Evolutionary conservation across 2,888 invertebrate species (phyloP).

Genomic region (Cephus spinipes): DNA sequence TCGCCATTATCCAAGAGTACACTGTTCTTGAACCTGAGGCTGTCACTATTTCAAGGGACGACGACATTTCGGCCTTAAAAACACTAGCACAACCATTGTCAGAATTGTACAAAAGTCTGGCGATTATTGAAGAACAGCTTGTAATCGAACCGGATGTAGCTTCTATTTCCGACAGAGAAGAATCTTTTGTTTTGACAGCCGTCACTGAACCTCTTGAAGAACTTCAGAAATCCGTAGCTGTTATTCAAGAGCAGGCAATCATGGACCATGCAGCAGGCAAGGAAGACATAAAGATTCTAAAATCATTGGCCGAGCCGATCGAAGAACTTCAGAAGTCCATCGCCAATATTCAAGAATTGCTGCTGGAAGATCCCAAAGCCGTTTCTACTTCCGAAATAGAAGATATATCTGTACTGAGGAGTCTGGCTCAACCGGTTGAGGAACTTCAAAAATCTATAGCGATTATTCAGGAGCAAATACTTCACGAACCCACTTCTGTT

Average conservation of each 20-base stretch:
- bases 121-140: slow-evolving; percentile 54
- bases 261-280: slow-evolving; percentile 57
- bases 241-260: slow-evolving; percentile 50
- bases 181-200: slow-evolving; percentile 29
- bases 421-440: slow-evolving; percentile 63
- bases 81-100: slow-evolving; percentile 58
- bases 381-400: slow-evolving; percentile 9
- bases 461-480: slow-evolving; percentile 44
- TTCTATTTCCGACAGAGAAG: slow-evolving; percentile 27
- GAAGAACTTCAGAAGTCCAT: slow-evolving; percentile 56
- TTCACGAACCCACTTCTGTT: slow-evolving; percentile 28
- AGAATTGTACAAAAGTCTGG: slow-evolving; percentile 52
- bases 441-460: slow-evolving; percentile 63
- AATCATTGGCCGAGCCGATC: slow-evolving; percentile 62
- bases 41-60: slow-evolving; percentile 1
- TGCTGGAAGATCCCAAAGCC: slow-evolving; percentile 28
- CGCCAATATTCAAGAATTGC: slow-evolving; percentile 45
- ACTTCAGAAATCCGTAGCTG: slow-evolving; percentile 46
- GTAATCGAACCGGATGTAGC: slow-evolving; percentile 29
- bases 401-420: slow-evolving; percentile 42
- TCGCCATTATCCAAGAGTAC: slow-evolving; percentile 45
- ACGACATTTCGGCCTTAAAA: slow-evolving; percentile 40
- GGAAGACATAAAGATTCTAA: slow-evolving; percentile 55
- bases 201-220: slow-evolving; percentile 49
- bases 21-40: slow-evolving; percentile 28